A percentile compares a stretch with the other conserved stretches of the same genome.
phyloP scores from a whole-genome alignment of 2,797 vertebrate species.

The Synanceia verrucosa region DNA sequence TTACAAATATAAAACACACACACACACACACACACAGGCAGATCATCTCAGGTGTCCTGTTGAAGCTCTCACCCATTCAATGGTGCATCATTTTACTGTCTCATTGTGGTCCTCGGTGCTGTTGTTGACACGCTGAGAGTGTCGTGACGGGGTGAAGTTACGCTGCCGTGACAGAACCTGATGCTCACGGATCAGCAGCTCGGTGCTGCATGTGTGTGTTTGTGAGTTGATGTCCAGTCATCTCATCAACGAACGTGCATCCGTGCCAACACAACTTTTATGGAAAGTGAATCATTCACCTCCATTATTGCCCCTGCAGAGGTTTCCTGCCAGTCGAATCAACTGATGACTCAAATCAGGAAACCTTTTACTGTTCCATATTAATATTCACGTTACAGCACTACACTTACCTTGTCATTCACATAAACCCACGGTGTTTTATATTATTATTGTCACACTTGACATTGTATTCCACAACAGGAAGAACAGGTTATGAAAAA shows the following conservation, averaged over 20 bases:
- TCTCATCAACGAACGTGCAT: neutral
- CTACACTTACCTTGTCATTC: neutral
- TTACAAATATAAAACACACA: neutral
- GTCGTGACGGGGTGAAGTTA: slow-evolving; percentile 44
- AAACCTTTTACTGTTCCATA: neutral
- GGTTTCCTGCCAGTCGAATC: neutral
- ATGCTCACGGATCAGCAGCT: slow-evolving; percentile 12
- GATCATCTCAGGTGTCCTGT: slow-evolving; percentile 20
- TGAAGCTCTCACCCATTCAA: slow-evolving; percentile 33
- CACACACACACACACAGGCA: neutral
- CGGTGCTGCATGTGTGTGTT: neutral
- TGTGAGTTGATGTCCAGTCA: neutral
- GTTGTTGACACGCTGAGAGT: slow-evolving; percentile 27
- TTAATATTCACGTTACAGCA: neutral
- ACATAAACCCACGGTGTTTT: neutral
- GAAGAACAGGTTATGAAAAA: neutral
- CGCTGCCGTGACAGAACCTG: slow-evolving; percentile 38
- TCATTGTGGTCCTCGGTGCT: slow-evolving; percentile 23
- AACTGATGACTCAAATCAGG: neutral
- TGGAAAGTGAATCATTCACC: slow-evolving; percentile 28
- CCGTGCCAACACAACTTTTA: slow-evolving; percentile 11
- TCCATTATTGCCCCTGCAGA: too few relatives aligned
- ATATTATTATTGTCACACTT: neutral
- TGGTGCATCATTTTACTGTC: slow-evolving; percentile 51
- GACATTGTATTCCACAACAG: neutral